Evolutionary conservation across 1,140 invertebrate species (phyloP).

Genomic region (Homarus americanus): DNA sequence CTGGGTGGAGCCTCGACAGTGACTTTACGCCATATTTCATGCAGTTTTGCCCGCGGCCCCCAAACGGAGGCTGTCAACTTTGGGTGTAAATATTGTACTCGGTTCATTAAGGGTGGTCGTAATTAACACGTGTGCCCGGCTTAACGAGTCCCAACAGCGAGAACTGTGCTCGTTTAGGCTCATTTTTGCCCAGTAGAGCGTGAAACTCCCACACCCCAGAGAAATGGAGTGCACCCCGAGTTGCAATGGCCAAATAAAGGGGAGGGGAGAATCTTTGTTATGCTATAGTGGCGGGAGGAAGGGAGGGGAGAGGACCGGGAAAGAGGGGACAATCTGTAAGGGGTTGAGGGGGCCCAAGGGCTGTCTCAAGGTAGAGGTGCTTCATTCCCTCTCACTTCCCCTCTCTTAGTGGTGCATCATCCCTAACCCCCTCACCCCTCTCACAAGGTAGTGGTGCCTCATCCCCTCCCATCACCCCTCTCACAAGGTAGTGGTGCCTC

Average conservation of each 20-base stretch:
- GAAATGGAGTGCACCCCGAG: conserved; percentile 58
- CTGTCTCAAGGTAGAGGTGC: background rate
- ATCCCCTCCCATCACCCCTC: too few relatives aligned
- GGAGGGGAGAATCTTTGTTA: conserved; percentile 58
- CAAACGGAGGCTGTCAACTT: conserved; percentile 71
- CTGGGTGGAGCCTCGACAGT: conserved; percentile 28
- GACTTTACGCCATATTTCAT: conserved; percentile 65
- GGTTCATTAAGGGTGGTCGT: conserved; percentile 73
- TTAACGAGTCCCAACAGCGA: conserved; percentile 72
- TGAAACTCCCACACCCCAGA: conserved; percentile 71
- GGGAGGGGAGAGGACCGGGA: background rate
- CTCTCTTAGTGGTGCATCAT: too few relatives aligned
- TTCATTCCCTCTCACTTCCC: too few relatives aligned
- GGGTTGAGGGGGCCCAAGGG: too few relatives aligned
- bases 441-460: too few relatives aligned
- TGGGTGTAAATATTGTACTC: conserved; percentile 73
- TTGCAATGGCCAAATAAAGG: conserved; percentile 72
- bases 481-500: too few relatives aligned
- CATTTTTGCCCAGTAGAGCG: conserved; percentile 71
- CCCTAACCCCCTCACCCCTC: too few relatives aligned
- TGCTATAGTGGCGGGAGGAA: conserved; percentile 8
- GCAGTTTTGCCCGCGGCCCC: conserved; percentile 61
- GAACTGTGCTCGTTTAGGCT: conserved; percentile 72
- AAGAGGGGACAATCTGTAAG: too few relatives aligned
- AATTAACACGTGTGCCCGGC: conserved; percentile 72